Evolutionary conservation across 2,888 invertebrate species (phyloP).

Genomic region (Cordilura impudica): DNA sequence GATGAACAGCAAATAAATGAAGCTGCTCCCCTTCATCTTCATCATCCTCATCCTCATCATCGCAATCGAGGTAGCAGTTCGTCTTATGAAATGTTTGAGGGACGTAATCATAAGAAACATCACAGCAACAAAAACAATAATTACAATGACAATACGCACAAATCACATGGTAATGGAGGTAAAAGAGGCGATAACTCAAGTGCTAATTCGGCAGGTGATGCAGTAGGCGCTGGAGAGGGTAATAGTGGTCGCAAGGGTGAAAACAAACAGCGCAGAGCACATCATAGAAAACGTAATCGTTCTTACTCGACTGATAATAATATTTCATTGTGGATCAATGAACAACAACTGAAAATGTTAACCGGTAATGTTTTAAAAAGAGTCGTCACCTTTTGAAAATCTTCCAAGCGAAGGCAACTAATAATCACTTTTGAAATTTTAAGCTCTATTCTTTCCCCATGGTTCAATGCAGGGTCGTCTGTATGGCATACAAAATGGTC

Average conservation of each 20-base stretch:
- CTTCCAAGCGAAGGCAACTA: slow-evolving; percentile 6
- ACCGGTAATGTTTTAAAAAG: slow-evolving; percentile 82
- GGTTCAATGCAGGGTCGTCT: slow-evolving; percentile 79
- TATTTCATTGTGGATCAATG: slow-evolving; percentile 92
- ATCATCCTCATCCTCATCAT: slow-evolving; percentile 32
- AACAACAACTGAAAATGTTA: slow-evolving; percentile 93
- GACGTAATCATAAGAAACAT: slow-evolving; percentile 31
- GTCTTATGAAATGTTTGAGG: slow-evolving; percentile 43
- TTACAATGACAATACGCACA: slow-evolving; percentile 33
- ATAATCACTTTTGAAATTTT: slow-evolving; percentile 45
- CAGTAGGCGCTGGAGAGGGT: slow-evolving; percentile 5
- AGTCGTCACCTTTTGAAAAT: background rate
- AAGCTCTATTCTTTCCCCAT: slow-evolving; percentile 74
- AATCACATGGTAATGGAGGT: slow-evolving; percentile 28
- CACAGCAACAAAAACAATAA: slow-evolving; percentile 39
- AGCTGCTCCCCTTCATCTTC: slow-evolving; percentile 16
- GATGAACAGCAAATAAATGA: slow-evolving; percentile 52
- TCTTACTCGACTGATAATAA: slow-evolving; percentile 69
- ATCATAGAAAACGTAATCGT: slow-evolving; percentile 67
- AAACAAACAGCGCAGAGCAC: slow-evolving; percentile 65
- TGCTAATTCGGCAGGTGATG: background rate
- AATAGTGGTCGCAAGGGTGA: slow-evolving; percentile 39
- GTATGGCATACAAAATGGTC: slow-evolving; percentile 92
- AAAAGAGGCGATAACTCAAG: slow-evolving; percentile 4
- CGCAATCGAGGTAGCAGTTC: slow-evolving; percentile 2